These are phyloP conservation scores for Heteronetta atricapilla DNA, from an alignment of 2,113 vertebrate genomes.

Conservation along the genomic window DNA sequence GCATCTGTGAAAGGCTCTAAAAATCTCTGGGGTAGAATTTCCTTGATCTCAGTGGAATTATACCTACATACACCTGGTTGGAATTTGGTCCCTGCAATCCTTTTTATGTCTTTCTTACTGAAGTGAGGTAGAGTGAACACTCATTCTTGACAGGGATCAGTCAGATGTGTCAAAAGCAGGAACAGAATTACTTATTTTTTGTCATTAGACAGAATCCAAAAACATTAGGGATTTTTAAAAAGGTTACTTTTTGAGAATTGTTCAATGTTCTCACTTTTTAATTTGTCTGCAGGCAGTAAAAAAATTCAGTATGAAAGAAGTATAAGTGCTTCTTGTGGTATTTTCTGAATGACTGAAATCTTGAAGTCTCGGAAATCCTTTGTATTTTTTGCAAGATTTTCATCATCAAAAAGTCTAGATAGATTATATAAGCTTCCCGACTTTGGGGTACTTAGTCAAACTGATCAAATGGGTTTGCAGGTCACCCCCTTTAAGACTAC, in stretches of 20 bases:
- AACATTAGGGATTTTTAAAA: not conserved
- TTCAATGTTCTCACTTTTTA: not conserved
- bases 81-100: not conserved
- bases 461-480: slow-evolving; percentile 41
- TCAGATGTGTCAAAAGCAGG: not conserved
- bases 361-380: slow-evolving; percentile 20
- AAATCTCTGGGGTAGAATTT: not conserved
- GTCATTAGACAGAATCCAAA: not conserved
- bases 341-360: slow-evolving; percentile 3
- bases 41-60: not conserved
- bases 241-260: not conserved
- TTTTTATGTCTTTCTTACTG: not conserved
- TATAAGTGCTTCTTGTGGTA: not conserved
- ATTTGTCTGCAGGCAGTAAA: not conserved
- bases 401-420: slow-evolving; percentile 2
- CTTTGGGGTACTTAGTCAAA: slow-evolving; percentile 32
- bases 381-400: slow-evolving; percentile 17
- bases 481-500: slow-evolving; percentile 3
- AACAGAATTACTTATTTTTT: not conserved
- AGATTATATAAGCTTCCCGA: slow-evolving; percentile 22
- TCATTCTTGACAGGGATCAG: not conserved
- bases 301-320: not conserved
- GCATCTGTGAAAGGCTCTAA: not conserved
- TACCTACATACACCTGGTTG: not conserved
- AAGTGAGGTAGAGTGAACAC: slow-evolving; percentile 14